Conservation (phyloP, 1,140 invertebrate genomes). For the Parapsyche elsis region DNA sequence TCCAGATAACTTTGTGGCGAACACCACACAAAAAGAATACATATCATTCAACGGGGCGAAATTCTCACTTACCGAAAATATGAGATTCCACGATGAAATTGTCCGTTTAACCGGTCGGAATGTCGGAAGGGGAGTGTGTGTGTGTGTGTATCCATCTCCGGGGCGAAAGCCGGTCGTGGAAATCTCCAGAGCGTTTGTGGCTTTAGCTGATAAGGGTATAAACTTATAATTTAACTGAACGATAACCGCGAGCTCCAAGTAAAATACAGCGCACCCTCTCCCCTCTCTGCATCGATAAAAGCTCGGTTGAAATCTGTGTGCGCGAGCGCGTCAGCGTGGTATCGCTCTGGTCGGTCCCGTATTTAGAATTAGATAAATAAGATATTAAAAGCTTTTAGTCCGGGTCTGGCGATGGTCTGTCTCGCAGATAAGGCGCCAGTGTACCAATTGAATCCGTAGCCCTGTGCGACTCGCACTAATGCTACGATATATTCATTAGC, state of each 20-base stretch:
- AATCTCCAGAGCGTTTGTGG: slow-evolving; percentile 44
- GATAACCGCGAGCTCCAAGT: slow-evolving; percentile 40
- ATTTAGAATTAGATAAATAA: slow-evolving; percentile 57
- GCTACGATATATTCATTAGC: background rate
- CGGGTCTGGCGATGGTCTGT: slow-evolving; percentile 51
- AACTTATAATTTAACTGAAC: slow-evolving; percentile 52
- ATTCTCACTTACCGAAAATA: background rate
- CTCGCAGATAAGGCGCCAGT: slow-evolving; percentile 43
- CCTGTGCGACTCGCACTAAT: background rate
- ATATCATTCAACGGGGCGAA: slow-evolving; percentile 34
- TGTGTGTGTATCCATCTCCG: slow-evolving; percentile 19
- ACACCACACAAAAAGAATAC: slow-evolving; percentile 31
- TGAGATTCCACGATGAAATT: background rate
- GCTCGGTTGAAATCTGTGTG: slow-evolving; percentile 41
- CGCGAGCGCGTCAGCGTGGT: slow-evolving; percentile 26
- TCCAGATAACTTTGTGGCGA: slow-evolving; percentile 25
- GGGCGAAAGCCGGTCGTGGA: slow-evolving; percentile 16
- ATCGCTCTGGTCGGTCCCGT: slow-evolving; percentile 32
- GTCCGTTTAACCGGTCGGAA: background rate
- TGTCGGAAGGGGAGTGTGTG: background rate
- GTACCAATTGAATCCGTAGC: slow-evolving; percentile 42
- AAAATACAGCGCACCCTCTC: slow-evolving; percentile 19
- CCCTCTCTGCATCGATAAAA: slow-evolving; percentile 33
- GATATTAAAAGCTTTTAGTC: slow-evolving; percentile 57
- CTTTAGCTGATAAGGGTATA: slow-evolving; percentile 46